A percentile compares a stretch with the other conserved stretches of the same genome.
Conservation (phyloP, 2,113 vertebrate genomes). For the Peromyscus maniculatus region DNA sequence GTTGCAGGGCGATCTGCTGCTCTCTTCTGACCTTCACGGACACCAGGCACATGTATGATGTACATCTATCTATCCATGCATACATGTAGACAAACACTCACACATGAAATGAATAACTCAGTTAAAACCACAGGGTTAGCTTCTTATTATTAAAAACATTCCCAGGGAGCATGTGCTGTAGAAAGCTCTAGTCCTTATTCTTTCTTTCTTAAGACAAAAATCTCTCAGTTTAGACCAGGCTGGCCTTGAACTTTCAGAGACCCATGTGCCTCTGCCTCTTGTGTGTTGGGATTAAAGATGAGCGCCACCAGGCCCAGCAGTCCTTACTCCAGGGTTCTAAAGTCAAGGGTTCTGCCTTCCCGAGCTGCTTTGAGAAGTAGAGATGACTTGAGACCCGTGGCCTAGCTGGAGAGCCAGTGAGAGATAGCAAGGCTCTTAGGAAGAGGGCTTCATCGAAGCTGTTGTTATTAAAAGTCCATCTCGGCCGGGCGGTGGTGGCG, state of each 20-base stretch:
- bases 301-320: rapidly evolving
- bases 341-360: neutral
- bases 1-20: neutral
- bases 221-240: neutral
- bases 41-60: neutral
- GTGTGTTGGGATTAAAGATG: neutral
- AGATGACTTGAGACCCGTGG: neutral
- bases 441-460: neutral
- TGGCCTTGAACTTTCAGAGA: neutral
- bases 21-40: neutral
- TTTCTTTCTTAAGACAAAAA: neutral
- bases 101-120: neutral
- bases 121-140: neutral
- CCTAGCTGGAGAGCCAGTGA: neutral
- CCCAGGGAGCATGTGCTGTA: neutral
- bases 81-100: neutral
- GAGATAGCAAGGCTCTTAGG: neutral
- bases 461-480: neutral
- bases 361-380: neutral
- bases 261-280: neutral
- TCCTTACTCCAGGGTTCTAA: neutral
- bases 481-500: no score
- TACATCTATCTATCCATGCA: neutral
- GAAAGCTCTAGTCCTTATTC: neutral
- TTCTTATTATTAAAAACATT: constrained; percentile 30